A percentile compares a stretch with the other conserved stretches of the same genome.
Conservation (phyloP, 2,797 vertebrate species). For the Spondyliosoma cantharus region DNA sequence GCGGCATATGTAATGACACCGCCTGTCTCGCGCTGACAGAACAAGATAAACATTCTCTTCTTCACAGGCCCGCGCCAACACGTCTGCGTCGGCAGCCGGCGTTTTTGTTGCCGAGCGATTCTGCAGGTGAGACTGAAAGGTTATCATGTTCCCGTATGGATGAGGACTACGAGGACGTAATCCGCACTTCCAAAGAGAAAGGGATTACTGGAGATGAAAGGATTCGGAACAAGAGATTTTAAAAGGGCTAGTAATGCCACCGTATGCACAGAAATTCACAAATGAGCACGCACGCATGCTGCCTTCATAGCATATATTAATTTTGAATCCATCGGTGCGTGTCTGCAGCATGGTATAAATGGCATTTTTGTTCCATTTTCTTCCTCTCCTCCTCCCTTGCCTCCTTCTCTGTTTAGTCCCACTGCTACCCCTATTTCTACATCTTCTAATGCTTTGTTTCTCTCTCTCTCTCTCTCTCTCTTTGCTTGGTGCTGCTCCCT, state of each 20-base stretch:
- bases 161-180: constrained; percentile 46
- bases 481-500: neutral
- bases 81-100: neutral
- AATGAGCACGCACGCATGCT: neutral
- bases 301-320: neutral
- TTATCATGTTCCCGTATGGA: constrained; percentile 25
- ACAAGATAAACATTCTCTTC: constrained; percentile 62
- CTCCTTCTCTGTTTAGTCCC: neutral
- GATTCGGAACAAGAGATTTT: constrained; percentile 51
- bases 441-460: too few species aligned
- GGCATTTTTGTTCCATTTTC: neutral
- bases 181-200: constrained; percentile 46
- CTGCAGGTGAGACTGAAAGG: constrained; percentile 45
- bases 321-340: constrained; percentile 1
- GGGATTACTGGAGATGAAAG: constrained; percentile 61
- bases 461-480: neutral
- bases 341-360: neutral
- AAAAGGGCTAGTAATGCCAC: constrained; percentile 47
- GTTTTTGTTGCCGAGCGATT: neutral
- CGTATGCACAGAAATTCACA: constrained; percentile 29
- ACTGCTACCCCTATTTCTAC: neutral
- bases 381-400: neutral
- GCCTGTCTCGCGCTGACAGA: constrained; percentile 47
- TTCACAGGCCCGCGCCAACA: neutral
- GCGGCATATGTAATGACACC: constrained; percentile 68